Percentiles rank a stretch among this genome's conserved stretches.
These are phyloP conservation scores for Psettodes erumei DNA, from an alignment of 2,113 vertebrate genomes.

Conservation along the genomic window DNA sequence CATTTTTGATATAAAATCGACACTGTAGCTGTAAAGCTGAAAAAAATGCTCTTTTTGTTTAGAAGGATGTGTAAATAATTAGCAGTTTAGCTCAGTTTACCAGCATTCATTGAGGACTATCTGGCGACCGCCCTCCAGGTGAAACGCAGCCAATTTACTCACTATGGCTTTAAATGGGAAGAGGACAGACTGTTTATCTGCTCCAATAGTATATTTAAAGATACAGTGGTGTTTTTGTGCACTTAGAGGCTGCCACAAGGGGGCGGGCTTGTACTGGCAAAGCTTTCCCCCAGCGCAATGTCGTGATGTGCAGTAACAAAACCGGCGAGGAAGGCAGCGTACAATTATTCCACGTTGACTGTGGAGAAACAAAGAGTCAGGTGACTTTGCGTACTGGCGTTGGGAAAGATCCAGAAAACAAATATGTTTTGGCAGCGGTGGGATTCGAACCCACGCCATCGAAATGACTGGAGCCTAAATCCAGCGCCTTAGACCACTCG, in stretches of 20 bases:
- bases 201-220: not conserved
- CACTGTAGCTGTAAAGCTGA: no score
- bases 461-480: slow-evolving; percentile 80
- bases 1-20: no score
- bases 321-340: no score
- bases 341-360: no score
- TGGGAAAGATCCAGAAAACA: not conserved
- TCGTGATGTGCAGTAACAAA: fast-evolving
- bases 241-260: slow-evolving; percentile 17
- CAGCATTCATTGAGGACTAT: no score
- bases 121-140: no score
- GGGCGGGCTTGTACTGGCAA: slow-evolving; percentile 12
- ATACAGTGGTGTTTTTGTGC: not conserved
- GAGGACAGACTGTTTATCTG: no score
- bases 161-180: no score
- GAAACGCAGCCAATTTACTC: no score
- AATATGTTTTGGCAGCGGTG: slow-evolving; percentile 52
- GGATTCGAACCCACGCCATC: slow-evolving; percentile 79
- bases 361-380: fast-evolving
- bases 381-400: fast-evolving
- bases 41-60: no score
- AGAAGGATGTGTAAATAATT: no score
- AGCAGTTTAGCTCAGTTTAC: no score
- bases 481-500: slow-evolving; percentile 79
- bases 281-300: not conserved